A percentile compares a stretch with the other conserved stretches of the same genome.
phyloP scores from a whole-genome alignment of 2,113 vertebrate genomes.

The Sclerurus mexicanus region DNA sequence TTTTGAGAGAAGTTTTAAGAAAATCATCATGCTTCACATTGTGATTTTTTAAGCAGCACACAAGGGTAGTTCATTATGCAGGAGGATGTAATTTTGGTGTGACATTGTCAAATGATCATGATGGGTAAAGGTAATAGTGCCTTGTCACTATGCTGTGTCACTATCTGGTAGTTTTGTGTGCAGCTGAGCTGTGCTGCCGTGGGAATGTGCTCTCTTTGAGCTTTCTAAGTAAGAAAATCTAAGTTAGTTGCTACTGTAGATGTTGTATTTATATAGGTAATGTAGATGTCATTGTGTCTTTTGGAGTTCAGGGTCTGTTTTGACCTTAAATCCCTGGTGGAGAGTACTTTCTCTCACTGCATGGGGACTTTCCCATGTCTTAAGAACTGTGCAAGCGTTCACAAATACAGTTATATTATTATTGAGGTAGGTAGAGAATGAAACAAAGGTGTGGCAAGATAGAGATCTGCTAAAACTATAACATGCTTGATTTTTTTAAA shows the following conservation, averaged over 20 bases:
- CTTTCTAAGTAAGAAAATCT: neutral
- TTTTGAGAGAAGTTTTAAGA: neutral
- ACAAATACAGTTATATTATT: neutral
- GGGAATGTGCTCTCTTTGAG: neutral
- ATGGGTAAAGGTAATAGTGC: neutral
- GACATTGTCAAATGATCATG: neutral
- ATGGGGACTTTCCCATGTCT: neutral
- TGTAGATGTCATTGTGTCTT: neutral
- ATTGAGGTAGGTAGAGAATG: neutral
- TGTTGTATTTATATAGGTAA: neutral
- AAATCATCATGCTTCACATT: neutral
- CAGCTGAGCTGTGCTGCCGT: neutral
- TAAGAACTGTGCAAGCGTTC: neutral
- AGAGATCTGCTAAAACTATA: neutral
- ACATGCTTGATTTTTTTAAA: rapidly evolving
- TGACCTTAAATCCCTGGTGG: neutral
- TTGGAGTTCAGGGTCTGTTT: neutral
- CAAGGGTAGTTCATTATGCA: neutral
- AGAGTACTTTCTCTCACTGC: neutral
- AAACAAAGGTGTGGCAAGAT: neutral
- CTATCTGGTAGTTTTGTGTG: neutral
- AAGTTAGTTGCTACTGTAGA: neutral
- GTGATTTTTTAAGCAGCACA: neutral
- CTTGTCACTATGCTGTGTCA: neutral
- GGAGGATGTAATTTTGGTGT: neutral